Base-by-base conservation (phyloP, 2,888 invertebrate species). In the Ormyrus nitidulus region DNA sequence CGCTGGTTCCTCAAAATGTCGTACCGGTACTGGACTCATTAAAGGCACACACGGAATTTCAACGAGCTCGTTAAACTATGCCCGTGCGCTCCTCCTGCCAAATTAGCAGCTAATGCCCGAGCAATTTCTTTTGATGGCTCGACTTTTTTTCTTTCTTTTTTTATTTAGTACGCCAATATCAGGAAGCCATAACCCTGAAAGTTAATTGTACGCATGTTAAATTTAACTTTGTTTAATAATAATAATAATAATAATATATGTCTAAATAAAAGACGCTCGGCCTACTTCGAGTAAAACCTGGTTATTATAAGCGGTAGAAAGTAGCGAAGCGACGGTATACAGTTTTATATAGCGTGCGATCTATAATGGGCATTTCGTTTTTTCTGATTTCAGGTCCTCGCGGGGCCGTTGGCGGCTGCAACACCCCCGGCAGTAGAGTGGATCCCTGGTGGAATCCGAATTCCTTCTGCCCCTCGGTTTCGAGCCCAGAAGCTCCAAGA, bases 341-440 rank as follows among this genome's bases (percentile, higher is more conserved):
- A 34, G 34, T 34, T 34, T 34, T 34, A 34, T 34, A 34, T 34
- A 4, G 34, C 34, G 34, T 34, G 34, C 34, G 34, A 34, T 34
- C 34, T 34, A 34, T 34, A 34, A 34, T 34, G 34, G 34, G n/a
- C 11, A 34, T 44, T 56, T 44, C 54, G 46, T 6, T 11, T 44
- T 13, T 13, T 87, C 84, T 80, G 66, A 1, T 87, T 88, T 0
- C 86, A 90, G 90, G 89, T 90, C 86, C 89, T 86, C 89, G 89
- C 89, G 88, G 89, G 88, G 89, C 88, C 90, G 88, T 89, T 88
- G 90, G 89, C 89, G 90, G 89, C 90, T 88, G 89, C 89, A 90
- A 85, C 86, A 89, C 87, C 87, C 87, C 89, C 88, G 88, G 88
- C 87, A 88, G 87, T 90, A 89, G 88, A 88, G 88, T 90, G 89